phyloP scores from a whole-genome alignment of 2,888 invertebrate genomes.

The Choreutis nemorana region DNA sequence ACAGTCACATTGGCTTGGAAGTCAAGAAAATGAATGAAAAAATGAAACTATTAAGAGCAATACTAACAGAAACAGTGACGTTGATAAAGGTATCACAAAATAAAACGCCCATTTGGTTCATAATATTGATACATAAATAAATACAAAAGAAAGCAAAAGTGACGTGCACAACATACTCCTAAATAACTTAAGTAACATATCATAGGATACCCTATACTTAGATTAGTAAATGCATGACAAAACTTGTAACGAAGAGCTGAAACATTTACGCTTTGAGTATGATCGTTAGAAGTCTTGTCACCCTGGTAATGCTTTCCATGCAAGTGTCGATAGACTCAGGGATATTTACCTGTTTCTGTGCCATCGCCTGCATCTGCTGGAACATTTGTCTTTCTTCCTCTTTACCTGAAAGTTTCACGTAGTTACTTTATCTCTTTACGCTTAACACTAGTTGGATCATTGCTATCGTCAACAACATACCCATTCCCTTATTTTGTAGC shows the following conservation, averaged over 20 bases:
- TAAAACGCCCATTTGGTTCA: constrained; percentile 61
- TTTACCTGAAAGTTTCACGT: constrained; percentile 75
- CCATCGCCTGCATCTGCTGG: constrained; percentile 96
- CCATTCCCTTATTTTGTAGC: constrained; percentile 97
- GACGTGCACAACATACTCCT: constrained; percentile 52
- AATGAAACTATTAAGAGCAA: constrained; percentile 63
- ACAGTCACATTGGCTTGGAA: constrained; percentile 50
- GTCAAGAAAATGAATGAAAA: constrained; percentile 57
- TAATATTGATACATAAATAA: constrained; percentile 32
- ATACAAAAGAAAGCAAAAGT: constrained; percentile 47
- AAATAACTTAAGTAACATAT: too few species aligned
- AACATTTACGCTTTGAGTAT: too few species aligned
- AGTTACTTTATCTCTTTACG: neutral
- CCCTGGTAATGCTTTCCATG: too few species aligned
- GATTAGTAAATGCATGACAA: too few species aligned
- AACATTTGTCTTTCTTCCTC: constrained; percentile 96
- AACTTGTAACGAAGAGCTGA: too few species aligned
- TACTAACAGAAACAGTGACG: constrained; percentile 61
- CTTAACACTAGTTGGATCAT: neutral
- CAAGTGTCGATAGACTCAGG: constrained; percentile 11
- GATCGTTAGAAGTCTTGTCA: too few species aligned
- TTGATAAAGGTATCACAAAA: constrained; percentile 66
- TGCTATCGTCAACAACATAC: constrained; percentile 63
- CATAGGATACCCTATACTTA: neutral
- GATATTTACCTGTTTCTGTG: constrained; percentile 89